phyloP scores from a whole-genome alignment of 1,140 invertebrate genomes.

The Drosophila kohkoa region DNA sequence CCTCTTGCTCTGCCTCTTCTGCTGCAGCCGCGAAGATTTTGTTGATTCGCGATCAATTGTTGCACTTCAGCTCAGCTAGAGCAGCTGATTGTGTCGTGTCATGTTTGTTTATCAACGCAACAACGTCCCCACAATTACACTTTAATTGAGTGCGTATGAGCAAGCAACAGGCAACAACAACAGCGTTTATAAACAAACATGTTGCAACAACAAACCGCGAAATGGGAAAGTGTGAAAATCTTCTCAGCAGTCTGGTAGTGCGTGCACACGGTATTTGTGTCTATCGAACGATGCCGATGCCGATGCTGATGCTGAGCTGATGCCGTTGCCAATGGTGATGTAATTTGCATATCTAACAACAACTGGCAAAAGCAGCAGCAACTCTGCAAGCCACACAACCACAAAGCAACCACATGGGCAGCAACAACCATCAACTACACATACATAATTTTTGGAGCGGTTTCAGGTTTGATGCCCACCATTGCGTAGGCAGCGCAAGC shows the following conservation, averaged over 20 bases:
- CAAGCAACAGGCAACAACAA: slow-evolving; percentile 39
- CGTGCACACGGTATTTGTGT: slow-evolving; percentile 33
- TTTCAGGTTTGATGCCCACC: slow-evolving; percentile 71
- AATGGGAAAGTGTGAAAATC: slow-evolving; percentile 62
- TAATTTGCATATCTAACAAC: slow-evolving; percentile 75
- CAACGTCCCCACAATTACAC: slow-evolving; percentile 67
- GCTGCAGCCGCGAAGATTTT: slow-evolving; percentile 1
- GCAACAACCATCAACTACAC: slow-evolving; percentile 41
- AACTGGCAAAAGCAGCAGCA: slow-evolving; percentile 31
- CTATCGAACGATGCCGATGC: slow-evolving; percentile 45
- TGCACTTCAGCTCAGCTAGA: slow-evolving; percentile 24
- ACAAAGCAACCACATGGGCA: slow-evolving; percentile 55
- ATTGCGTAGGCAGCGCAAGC: slow-evolving; percentile 51
- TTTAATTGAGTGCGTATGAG: slow-evolving; percentile 66
- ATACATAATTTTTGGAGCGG: slow-evolving; percentile 71
- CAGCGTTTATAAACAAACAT: slow-evolving; percentile 49
- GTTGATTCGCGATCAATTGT: slow-evolving; percentile 23
- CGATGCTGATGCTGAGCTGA: slow-evolving; percentile 62
- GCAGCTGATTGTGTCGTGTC: slow-evolving; percentile 57
- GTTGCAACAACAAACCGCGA: slow-evolving; percentile 27
- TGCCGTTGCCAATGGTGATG: slow-evolving; percentile 55
- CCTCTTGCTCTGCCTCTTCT: background rate
- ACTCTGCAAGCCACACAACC: slow-evolving; percentile 35
- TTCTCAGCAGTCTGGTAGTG: slow-evolving; percentile 2
- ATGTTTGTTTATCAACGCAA: slow-evolving; percentile 34